Evolutionary conservation across 2,797 vertebrate genomes (phyloP).

Genomic region (Antrozous pallidus): DNA sequence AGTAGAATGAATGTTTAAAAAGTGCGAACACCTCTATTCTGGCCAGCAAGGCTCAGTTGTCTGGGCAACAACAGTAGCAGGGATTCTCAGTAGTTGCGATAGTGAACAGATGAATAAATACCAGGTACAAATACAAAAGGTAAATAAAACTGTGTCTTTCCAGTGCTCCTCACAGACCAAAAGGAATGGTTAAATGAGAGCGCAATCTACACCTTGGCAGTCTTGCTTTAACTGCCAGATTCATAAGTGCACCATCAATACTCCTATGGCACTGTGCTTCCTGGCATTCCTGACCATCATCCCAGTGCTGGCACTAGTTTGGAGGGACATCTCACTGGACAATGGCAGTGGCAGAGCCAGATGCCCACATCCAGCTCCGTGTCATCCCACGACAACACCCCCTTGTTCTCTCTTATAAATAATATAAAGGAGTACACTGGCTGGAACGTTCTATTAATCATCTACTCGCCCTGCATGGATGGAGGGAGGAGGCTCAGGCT

Average conservation of each 20-base stretch:
- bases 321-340: neutral
- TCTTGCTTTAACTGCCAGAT: neutral
- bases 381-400: neutral
- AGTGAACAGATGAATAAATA: neutral
- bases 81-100: neutral
- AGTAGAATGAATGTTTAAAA: neutral
- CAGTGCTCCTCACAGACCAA: neutral
- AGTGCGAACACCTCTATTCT: neutral
- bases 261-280: neutral
- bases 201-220: neutral
- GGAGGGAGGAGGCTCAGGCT: neutral
- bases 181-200: neutral
- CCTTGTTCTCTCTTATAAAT: neutral
- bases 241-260: neutral
- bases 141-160: neutral
- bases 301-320: neutral
- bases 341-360: neutral
- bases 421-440: neutral
- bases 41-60: too few species aligned
- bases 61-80: neutral
- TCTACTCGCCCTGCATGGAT: neutral
- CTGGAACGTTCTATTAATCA: neutral
- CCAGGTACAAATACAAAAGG: neutral
- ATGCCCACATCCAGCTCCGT: neutral
- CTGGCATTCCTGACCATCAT: neutral